These are phyloP conservation scores for Baryphthengus martii DNA, from an alignment of 2,113 vertebrate genomes.

Conservation along the genomic window DNA sequence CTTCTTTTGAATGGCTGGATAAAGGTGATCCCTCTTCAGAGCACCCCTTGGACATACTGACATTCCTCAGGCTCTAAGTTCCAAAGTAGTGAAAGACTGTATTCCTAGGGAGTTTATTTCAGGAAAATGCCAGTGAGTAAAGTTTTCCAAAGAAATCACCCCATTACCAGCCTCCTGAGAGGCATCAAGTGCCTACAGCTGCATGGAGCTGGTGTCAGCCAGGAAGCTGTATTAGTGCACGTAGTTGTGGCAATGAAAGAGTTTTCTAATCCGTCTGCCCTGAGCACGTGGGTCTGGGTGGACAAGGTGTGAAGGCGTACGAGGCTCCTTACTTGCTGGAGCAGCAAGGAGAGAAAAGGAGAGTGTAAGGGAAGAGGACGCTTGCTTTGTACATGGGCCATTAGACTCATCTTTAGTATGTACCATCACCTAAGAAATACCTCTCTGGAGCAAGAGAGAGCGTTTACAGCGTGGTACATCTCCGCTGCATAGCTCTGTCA, in stretches of 20 bases:
- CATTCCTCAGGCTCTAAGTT: neutral
- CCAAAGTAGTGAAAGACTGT: neutral
- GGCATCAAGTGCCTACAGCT: neutral
- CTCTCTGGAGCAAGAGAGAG: neutral
- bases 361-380: neutral
- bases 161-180: neutral
- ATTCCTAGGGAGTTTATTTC: neutral
- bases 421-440: neutral
- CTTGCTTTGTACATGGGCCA: neutral
- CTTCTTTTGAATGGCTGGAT: neutral
- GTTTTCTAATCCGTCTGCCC: neutral
- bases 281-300: neutral
- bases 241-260: neutral
- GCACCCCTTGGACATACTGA: neutral
- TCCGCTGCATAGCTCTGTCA: neutral
- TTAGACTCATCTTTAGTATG: neutral
- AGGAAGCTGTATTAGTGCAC: fast-evolving
- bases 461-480: neutral
- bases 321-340: neutral
- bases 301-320: neutral
- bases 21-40: neutral
- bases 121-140: neutral
- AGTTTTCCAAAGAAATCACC: neutral
- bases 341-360: neutral
- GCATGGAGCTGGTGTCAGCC: neutral